phyloP scores from a whole-genome alignment of 2,888 invertebrate genomes.

The Tricholauxania praeusta region DNA sequence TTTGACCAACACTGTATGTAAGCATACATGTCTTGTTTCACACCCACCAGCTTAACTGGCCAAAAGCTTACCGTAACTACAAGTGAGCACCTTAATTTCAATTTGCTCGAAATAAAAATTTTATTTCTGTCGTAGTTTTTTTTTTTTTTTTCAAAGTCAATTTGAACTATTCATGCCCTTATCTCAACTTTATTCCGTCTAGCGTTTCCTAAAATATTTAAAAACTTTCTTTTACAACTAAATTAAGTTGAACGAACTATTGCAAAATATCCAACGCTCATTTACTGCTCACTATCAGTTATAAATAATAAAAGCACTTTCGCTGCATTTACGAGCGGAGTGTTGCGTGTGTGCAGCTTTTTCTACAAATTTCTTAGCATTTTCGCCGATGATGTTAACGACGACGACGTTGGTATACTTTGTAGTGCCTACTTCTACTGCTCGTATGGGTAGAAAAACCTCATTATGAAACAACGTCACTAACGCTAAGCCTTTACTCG shows the following conservation, averaged over 20 bases:
- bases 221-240: constrained; percentile 14
- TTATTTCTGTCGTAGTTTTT: no score
- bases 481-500: background rate
- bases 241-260: constrained; percentile 21
- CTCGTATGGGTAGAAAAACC: background rate
- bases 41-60: no score
- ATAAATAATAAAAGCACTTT: constrained; percentile 9
- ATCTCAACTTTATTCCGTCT: background rate
- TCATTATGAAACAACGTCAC: background rate
- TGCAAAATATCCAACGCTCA: constrained; percentile 10
- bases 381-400: background rate
- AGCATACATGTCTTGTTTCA: no score
- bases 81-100: no score
- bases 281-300: background rate
- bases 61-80: no score
- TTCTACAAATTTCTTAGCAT: constrained; percentile 5
- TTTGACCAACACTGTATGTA: no score
- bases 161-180: no score
- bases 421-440: background rate
- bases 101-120: no score
- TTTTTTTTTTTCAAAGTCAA: no score
- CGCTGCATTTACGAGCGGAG: constrained; percentile 5
- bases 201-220: background rate
- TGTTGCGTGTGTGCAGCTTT: constrained; percentile 6
- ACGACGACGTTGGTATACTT: background rate